Conservation (phyloP, 2,113 vertebrate genomes). For the Mionectes macconnelli region DNA sequence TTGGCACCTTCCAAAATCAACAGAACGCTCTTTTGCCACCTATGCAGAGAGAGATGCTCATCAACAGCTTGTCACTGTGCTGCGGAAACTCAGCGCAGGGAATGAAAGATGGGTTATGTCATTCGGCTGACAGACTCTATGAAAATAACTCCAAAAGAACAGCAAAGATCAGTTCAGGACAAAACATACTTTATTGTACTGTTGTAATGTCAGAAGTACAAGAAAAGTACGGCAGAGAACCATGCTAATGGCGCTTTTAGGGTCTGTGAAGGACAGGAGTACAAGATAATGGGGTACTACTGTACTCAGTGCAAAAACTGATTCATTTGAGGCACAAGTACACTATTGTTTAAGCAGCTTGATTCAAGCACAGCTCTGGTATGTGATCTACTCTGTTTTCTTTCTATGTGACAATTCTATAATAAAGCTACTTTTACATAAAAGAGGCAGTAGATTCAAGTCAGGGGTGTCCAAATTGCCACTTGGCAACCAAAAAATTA, state of each 20-base stretch:
- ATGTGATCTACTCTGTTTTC: conserved; percentile 57
- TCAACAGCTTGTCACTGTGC: not conserved
- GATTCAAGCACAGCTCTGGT: conserved; percentile 69
- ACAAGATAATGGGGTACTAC: conserved; percentile 63
- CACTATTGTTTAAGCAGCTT: conserved; percentile 66
- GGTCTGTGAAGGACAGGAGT: conserved; percentile 61
- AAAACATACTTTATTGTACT: conserved; percentile 81
- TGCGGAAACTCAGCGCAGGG: not conserved
- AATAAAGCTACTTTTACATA: conserved; percentile 45
- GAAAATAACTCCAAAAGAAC: not conserved
- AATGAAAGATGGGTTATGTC: not conserved
- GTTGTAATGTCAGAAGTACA: conserved; percentile 76
- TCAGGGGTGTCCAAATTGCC: conserved; percentile 63
- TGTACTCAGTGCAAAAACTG: conserved; percentile 66
- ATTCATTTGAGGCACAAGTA: conserved; percentile 70
- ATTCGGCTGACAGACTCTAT: not conserved
- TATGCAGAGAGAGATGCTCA: not conserved
- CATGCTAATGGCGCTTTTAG: conserved; percentile 69
- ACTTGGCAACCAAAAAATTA: not conserved
- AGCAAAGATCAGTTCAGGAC: conserved; percentile 60
- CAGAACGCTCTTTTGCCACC: not conserved
- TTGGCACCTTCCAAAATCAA: not conserved
- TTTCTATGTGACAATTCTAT: conserved; percentile 13
- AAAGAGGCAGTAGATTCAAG: conserved; percentile 44
- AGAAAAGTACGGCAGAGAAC: conserved; percentile 71